phyloP scores from a whole-genome alignment of 2,888 invertebrate genomes.

The Hetaerina titia region DNA sequence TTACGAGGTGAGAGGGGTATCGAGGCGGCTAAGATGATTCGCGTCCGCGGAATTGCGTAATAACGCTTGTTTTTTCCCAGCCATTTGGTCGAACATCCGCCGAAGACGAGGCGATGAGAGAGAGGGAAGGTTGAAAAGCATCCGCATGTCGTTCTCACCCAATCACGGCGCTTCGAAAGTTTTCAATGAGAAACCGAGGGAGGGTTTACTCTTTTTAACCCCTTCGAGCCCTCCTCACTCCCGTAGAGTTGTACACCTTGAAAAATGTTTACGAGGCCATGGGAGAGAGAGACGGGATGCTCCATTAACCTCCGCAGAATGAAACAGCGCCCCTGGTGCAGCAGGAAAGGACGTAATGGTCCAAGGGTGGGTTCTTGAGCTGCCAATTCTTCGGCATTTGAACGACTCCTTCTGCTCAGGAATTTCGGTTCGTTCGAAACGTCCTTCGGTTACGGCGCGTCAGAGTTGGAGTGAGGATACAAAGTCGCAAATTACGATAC shows the following conservation, averaged over 20 bases:
- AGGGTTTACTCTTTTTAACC: neutral
- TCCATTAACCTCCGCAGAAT: constrained; percentile 2
- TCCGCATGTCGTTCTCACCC: neutral
- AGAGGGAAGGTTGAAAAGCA: neutral
- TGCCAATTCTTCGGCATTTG: neutral
- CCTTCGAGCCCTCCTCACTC: neutral
- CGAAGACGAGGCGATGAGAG: neutral
- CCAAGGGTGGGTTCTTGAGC: neutral
- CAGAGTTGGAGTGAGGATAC: neutral
- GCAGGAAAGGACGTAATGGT: neutral
- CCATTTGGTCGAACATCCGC: neutral
- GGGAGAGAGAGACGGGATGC: neutral
- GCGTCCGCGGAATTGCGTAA: neutral
- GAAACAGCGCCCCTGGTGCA: neutral
- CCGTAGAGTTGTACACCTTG: neutral
- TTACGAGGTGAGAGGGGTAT: neutral
- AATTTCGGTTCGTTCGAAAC: neutral
- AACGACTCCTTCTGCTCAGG: neutral
- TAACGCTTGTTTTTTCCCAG: neutral
- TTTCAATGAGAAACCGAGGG: neutral
- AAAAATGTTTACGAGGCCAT: neutral
- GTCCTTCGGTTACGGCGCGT: neutral
- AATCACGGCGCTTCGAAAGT: neutral
- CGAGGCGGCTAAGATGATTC: neutral
- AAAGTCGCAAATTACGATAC: neutral